Percentiles rank a stretch among this genome's conserved stretches.
Evolutionary conservation across 2,797 vertebrate genomes (phyloP).

Genomic region (Hippopotamyrus pictus): DNA sequence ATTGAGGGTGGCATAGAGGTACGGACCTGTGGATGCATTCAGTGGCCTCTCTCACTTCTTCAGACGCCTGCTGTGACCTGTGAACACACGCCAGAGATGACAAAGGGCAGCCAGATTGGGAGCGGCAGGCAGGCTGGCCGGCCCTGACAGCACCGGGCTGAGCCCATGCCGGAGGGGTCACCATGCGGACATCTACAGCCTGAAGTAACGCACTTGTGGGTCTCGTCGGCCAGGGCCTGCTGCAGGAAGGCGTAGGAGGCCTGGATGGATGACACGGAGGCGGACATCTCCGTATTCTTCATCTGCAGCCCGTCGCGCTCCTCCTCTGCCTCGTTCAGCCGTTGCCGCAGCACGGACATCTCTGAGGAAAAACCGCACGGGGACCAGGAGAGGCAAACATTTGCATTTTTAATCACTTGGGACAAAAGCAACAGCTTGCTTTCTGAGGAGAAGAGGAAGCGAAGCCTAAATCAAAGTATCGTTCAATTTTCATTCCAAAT

Average conservation of each 20-base stretch:
- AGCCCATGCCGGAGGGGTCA: neutral
- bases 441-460: neutral
- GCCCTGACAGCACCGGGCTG: neutral
- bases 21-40: constrained; percentile 53
- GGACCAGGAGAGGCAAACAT: neutral
- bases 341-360: constrained; percentile 60
- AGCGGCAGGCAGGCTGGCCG: neutral
- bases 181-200: neutral
- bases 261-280: constrained; percentile 58
- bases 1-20: neutral
- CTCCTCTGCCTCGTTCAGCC: constrained; percentile 53
- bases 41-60: constrained; percentile 48
- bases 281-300: constrained; percentile 60
- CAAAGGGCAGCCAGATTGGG: neutral
- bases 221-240: constrained; percentile 56
- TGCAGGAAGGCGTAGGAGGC: constrained; percentile 66
- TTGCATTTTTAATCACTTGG: neutral
- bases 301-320: constrained; percentile 52
- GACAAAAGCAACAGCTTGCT: neutral
- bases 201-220: constrained; percentile 47
- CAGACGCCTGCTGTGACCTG: constrained; percentile 60
- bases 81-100: constrained; percentile 11
- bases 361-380: constrained; percentile 41
- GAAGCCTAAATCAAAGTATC: neutral
- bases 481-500: neutral